Evolutionary conservation across 2,113 vertebrate species (phyloP).

Genomic region (Hyla sarda): DNA sequence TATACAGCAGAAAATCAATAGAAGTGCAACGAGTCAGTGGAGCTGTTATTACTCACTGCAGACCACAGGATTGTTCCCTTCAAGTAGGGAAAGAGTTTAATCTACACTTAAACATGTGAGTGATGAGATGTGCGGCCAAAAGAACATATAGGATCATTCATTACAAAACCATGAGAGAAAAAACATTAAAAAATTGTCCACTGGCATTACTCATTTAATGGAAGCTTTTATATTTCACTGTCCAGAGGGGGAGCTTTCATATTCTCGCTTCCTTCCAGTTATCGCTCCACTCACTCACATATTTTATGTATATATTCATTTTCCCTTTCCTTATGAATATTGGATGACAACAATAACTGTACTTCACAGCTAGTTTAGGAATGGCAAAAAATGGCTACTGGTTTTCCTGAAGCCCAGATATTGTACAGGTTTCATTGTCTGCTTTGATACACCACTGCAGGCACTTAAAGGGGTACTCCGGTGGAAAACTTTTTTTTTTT

Average conservation of each 20-base stretch:
- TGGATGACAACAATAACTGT: conserved; percentile 17
- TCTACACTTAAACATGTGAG: conserved; percentile 36
- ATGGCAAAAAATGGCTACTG: not conserved
- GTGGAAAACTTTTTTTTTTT: too few relatives aligned
- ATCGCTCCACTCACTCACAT: not conserved
- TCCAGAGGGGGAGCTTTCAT: not conserved
- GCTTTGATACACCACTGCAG: not conserved
- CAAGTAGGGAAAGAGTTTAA: conserved; percentile 38
- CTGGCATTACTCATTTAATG: not conserved
- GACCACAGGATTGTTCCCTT: conserved; percentile 37
- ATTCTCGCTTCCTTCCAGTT: not conserved
- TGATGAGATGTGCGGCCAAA: not conserved
- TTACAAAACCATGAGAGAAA: not conserved
- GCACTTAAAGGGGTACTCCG: too few relatives aligned
- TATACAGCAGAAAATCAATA: conserved; percentile 31
- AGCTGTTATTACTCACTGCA: conserved; percentile 41
- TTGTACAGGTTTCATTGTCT: not conserved
- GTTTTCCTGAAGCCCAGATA: not conserved
- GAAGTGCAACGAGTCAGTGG: conserved; percentile 30
- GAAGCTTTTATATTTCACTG: not conserved
- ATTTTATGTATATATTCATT: conserved; percentile 18
- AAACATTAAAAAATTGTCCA: not conserved
- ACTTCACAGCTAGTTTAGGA: conserved; percentile 9
- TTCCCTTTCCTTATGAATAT: conserved; percentile 7
- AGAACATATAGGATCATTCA: conserved; percentile 26